Evolutionary conservation across 2,888 invertebrate genomes (phyloP).

Genomic region (Abrostola triplasia): DNA sequence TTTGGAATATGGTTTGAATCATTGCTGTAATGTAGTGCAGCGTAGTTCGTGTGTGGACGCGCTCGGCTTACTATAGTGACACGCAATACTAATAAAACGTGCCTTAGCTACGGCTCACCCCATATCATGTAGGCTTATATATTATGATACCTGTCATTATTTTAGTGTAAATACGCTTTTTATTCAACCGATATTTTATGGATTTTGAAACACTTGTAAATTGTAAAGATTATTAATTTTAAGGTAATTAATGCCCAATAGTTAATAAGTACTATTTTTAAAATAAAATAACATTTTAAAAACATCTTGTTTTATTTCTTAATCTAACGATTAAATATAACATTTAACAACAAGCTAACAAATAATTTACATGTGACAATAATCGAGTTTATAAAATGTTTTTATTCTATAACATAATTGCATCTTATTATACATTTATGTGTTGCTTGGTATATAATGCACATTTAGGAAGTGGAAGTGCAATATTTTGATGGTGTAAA

Average conservation of each 20-base stretch:
- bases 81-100: conserved; percentile 79
- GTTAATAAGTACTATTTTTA: conserved; percentile 87
- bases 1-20: conserved; percentile 68
- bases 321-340: conserved; percentile 20
- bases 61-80: conserved; percentile 50
- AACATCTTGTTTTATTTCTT: conserved; percentile 78
- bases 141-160: conserved; percentile 84
- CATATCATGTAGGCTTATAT: conserved; percentile 85
- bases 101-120: conserved; percentile 86
- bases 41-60: conserved; percentile 26
- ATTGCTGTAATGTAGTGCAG: conserved; percentile 51
- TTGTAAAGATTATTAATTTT: conserved; percentile 89
- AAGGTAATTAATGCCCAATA: conserved; percentile 87
- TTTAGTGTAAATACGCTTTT: conserved; percentile 87
- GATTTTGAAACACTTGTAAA: conserved; percentile 88
- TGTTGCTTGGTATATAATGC: neutral
- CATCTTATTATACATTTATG: neutral
- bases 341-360: conserved; percentile 1
- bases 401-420: conserved; percentile 1
- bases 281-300: conserved; percentile 87
- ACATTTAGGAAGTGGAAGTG: conserved; percentile 1
- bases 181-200: conserved; percentile 88
- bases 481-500: neutral
- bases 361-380: conserved; percentile 4
- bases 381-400: neutral